Percentiles rank a stretch among this genome's conserved stretches.
phyloP scores from a whole-genome alignment of 2,113 vertebrate genomes.

The Heterotilapia buettikoferi region DNA sequence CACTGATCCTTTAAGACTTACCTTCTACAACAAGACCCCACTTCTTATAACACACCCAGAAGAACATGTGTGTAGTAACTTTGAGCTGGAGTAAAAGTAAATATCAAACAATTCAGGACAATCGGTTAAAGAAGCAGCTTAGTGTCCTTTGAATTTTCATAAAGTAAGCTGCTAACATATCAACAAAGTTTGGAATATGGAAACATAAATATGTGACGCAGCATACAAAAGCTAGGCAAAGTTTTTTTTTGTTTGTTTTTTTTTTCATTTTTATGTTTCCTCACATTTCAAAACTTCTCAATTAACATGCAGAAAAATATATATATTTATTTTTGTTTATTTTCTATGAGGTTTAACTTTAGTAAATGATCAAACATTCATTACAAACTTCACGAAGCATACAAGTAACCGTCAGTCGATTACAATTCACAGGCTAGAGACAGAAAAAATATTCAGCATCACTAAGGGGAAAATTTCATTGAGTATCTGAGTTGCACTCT shows the following conservation, averaged over 20 bases:
- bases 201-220: not conserved
- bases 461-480: not conserved
- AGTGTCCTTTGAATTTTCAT: not conserved
- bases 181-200: not conserved
- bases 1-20: not conserved
- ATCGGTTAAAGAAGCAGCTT: not conserved
- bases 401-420: not conserved
- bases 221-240: not conserved
- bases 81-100: not conserved
- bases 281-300: not conserved
- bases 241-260: fast-evolving
- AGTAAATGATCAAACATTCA: not conserved
- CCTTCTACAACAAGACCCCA: not conserved
- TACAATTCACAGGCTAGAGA: not conserved
- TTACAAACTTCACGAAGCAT: not conserved
- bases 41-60: not conserved
- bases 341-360: not conserved
- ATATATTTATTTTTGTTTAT: not conserved
- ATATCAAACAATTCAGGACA: constrained; percentile 6
- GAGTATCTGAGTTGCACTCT: not conserved
- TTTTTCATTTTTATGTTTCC: not conserved
- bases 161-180: not conserved
- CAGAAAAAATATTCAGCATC: not conserved
- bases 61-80: not conserved
- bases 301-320: not conserved